phyloP scores from a whole-genome alignment of 2,888 invertebrate species.

The Dicyrtoma fusca region DNA sequence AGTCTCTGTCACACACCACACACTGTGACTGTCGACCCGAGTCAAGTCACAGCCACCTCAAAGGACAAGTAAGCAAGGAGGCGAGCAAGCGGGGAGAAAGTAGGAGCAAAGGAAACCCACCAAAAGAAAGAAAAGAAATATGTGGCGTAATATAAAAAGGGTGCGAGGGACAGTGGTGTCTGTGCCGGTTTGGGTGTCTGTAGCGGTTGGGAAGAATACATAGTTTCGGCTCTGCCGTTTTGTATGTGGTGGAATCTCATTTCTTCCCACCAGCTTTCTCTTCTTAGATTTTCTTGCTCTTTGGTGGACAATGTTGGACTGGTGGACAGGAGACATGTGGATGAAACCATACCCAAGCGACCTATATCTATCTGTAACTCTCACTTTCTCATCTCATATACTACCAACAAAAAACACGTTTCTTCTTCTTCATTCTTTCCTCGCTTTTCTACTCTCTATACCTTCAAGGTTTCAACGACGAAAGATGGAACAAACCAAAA shows the following conservation, averaged over 20 bases:
- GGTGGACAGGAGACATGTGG: constrained; percentile 39
- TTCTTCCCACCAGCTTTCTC: background rate
- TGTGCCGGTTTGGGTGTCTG: background rate
- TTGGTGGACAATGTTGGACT: background rate
- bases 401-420: background rate
- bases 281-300: background rate
- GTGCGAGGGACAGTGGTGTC: background rate
- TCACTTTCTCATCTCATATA: background rate
- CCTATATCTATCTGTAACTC: constrained; percentile 46
- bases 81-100: background rate
- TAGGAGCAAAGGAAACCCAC: background rate
- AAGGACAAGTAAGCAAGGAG: background rate
- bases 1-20: background rate
- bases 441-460: no score
- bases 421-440: no score
- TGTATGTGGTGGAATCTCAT: background rate
- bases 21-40: background rate
- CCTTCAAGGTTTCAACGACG: no score
- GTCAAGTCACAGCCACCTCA: no score
- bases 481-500: no score
- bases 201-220: no score
- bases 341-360: constrained; percentile 55
- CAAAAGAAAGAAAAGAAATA: background rate
- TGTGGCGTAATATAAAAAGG: background rate
- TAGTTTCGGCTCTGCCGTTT: no score